Base-by-base conservation (phyloP, 1,140 invertebrate genomes). In the Paraescarpia echinospica region DNA sequence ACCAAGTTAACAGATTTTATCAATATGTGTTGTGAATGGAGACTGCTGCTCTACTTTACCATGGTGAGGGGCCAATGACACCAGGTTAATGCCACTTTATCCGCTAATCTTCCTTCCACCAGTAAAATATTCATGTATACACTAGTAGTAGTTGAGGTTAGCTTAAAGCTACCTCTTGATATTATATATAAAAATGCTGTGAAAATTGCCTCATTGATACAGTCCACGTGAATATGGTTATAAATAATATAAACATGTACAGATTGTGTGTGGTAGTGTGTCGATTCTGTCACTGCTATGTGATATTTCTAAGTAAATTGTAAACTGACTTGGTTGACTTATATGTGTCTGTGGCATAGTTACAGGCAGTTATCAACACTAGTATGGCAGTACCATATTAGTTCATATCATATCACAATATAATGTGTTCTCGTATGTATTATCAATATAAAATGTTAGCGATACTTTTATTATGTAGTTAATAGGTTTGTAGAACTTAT, bases 321-420 rank as follows among this genome's bases (percentile, higher is more conserved):
- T 77, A 77, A 31, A 14, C 59, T 77, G 59, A 77, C 27, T 22
- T 77, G 59, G 59, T 77, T 77, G 14, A 77, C 59, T 77, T 77
- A 27, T 77, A 31, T 77, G 59, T 31, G 22, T 77, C 12, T 77
- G 59, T 2, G 27, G 22, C 59, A 77, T 77, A 77, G 59, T 77
- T 77, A 41, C 41, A 41, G 4, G 59, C 59, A 14, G 59, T 77
- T 77, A 31, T 77, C 59, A 77, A 77, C 22, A 4, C 59, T 77
- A 77, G 59, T 77, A 77, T 77, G 59, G 59, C 9, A 27, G 2
- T 77, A 77, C 59, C 59, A 77, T 77, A 77, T 77, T 77, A 77
- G 59, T 77, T 77, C 59, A 77, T 77, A 77, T 77, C 59, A 77
- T 77, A 77, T 77, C 59, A 77, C 59, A 77, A 77, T 77, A 77